A percentile compares a stretch with the other conserved stretches of the same genome.
Evolutionary conservation across 1,140 invertebrate genomes (phyloP).

Genomic region (Maconellicoccus hirsutus): DNA sequence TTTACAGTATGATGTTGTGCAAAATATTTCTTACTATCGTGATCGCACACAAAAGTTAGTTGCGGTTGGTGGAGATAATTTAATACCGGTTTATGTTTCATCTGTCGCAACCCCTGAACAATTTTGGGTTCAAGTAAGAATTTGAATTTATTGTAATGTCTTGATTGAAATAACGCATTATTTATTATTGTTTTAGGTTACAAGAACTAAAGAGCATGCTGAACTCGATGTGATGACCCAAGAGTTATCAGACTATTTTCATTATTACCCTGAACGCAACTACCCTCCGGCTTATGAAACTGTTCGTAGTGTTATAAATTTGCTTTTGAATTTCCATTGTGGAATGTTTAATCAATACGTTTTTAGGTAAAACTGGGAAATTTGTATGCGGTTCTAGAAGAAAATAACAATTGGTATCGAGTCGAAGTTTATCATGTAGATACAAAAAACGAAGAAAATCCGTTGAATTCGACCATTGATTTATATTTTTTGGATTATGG

Average conservation of each 20-base stretch:
- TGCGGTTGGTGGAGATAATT: conserved; percentile 37
- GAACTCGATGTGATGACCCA: background rate
- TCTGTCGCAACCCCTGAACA: conserved; percentile 61
- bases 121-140: conserved; percentile 68
- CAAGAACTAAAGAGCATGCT: background rate
- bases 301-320: background rate
- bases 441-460: conserved; percentile 39
- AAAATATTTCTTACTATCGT: conserved; percentile 1
- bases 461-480: conserved; percentile 41
- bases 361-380: conserved; percentile 49
- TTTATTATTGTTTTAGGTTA: background rate
- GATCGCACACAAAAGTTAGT: conserved; percentile 26
- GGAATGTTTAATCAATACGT: background rate
- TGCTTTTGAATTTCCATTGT: background rate
- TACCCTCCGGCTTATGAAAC: background rate
- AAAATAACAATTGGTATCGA: conserved; percentile 64
- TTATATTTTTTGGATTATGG: conserved; percentile 73
- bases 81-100: conserved; percentile 68
- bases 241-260: background rate
- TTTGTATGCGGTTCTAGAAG: conserved; percentile 60
- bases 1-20: background rate
- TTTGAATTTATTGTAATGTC: background rate
- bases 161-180: background rate
- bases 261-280: background rate
- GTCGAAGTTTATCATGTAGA: conserved; percentile 36